These are phyloP conservation scores for Drosophila neonasuta DNA, from an alignment of 2,888 invertebrate genomes.

Conservation along the genomic window DNA sequence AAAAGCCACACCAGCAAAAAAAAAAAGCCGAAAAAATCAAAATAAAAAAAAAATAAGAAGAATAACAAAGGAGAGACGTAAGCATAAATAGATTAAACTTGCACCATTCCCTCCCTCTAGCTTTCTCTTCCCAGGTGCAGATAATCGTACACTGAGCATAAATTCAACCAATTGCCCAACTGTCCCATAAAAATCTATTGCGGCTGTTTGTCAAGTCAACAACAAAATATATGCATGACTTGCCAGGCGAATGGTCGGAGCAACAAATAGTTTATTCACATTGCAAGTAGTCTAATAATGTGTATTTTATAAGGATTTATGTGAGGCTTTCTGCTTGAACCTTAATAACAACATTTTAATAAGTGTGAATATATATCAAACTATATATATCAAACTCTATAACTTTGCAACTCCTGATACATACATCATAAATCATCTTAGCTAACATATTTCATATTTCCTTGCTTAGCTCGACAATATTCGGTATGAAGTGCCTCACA, in stretches of 20 bases:
- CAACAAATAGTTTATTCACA: neutral
- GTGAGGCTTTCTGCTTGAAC: too few species aligned
- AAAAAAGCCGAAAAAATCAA: neutral
- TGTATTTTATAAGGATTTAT: too few species aligned
- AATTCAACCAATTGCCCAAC: neutral
- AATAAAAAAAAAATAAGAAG: slow-evolving; percentile 10
- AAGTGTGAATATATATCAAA: too few species aligned
- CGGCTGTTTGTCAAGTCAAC: neutral
- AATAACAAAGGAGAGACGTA: slow-evolving; percentile 55
- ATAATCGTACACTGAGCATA: slow-evolving; percentile 44
- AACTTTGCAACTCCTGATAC: neutral
- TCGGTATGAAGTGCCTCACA: too few species aligned
- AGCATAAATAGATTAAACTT: slow-evolving; percentile 54
- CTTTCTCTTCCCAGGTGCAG: slow-evolving; percentile 6
- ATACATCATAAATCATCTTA: neutral
- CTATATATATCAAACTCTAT: too few species aligned
- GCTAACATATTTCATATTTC: too few species aligned
- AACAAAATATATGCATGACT: neutral
- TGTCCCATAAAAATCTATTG: slow-evolving; percentile 1
- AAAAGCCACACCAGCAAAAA: slow-evolving; percentile 9
- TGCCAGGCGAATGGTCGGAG: neutral
- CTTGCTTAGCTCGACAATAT: too few species aligned
- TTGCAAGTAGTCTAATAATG: neutral
- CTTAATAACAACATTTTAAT: too few species aligned
- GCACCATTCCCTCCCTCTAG: slow-evolving; percentile 3